These are phyloP conservation scores for Drosophila nr. perissopoda DNA, from an alignment of 2,888 invertebrate species.

Conservation along the genomic window DNA sequence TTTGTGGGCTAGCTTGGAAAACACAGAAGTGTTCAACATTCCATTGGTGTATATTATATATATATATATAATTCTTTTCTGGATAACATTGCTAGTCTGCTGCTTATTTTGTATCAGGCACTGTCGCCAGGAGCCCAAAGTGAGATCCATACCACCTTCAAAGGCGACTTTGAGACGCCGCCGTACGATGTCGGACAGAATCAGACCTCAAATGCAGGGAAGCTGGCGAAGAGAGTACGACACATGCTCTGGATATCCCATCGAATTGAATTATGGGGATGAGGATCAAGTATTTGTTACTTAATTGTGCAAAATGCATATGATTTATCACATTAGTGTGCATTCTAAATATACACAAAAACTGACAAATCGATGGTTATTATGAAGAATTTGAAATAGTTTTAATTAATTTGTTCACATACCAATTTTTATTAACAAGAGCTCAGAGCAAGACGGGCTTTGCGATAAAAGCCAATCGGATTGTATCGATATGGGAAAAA, in stretches of 20 bases:
- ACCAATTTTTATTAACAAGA: not conserved
- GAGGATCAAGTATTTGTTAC: no score
- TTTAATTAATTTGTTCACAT: not conserved
- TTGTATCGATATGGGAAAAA: no score
- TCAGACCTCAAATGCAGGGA: not conserved
- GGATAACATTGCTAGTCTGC: not conserved
- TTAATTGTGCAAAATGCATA: no score
- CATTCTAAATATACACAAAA: not conserved
- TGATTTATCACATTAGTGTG: no score
- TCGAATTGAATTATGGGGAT: not conserved
- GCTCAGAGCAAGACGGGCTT: not conserved
- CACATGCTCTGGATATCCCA: not conserved
- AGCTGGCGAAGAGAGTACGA: not conserved
- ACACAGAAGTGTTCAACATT: not conserved
- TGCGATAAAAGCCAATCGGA: not conserved
- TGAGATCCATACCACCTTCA: no score
- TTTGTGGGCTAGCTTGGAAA: not conserved
- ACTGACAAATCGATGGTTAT: not conserved
- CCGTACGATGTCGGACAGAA: not conserved
- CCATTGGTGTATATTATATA: slow-evolving; percentile 17
- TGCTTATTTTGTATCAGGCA: not conserved
- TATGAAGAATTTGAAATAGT: not conserved
- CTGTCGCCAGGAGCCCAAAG: no score
- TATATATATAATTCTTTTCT: no score
- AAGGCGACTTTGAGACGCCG: not conserved